These are phyloP conservation scores for Trichogramma dendrolimi DNA, from an alignment of 2,888 invertebrate genomes.

Conservation along the genomic window DNA sequence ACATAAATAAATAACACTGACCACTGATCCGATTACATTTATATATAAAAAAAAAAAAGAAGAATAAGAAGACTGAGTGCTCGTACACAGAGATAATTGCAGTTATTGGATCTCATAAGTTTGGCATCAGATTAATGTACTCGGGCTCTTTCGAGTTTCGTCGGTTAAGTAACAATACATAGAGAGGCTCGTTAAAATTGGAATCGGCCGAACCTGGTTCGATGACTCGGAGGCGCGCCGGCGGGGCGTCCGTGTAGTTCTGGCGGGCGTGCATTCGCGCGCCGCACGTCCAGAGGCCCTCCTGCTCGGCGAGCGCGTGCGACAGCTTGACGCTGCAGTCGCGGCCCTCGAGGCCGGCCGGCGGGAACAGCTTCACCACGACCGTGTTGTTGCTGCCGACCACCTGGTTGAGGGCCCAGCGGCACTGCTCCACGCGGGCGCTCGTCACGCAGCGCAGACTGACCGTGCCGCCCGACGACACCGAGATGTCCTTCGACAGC, in stretches of 20 bases:
- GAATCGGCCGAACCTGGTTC: constrained; percentile 45
- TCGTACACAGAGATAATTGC: too few species aligned
- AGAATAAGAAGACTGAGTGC: too few species aligned
- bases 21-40: too few species aligned
- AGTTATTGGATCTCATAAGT: too few species aligned
- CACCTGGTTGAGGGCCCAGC: constrained; percentile 48
- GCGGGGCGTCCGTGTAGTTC: constrained; percentile 47
- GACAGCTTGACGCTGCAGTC: constrained; percentile 49
- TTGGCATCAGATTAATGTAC: too few species aligned
- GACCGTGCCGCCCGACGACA: constrained; percentile 46
- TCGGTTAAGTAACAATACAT: too few species aligned
- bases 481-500: constrained; percentile 49
- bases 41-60: too few species aligned
- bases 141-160: too few species aligned
- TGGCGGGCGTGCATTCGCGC: constrained; percentile 43
- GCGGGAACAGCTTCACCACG: constrained; percentile 47
- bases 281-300: constrained; percentile 50
- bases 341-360: constrained; percentile 44
- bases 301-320: constrained; percentile 46
- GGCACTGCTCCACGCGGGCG: constrained; percentile 46
- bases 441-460: constrained; percentile 47
- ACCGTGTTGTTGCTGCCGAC: constrained; percentile 45
- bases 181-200: too few species aligned
- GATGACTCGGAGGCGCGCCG: constrained; percentile 48
- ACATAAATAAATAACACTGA: too few species aligned